Evolutionary conservation across 2,888 invertebrate species (phyloP).

Genomic region (Chromoteleia sp.): DNA sequence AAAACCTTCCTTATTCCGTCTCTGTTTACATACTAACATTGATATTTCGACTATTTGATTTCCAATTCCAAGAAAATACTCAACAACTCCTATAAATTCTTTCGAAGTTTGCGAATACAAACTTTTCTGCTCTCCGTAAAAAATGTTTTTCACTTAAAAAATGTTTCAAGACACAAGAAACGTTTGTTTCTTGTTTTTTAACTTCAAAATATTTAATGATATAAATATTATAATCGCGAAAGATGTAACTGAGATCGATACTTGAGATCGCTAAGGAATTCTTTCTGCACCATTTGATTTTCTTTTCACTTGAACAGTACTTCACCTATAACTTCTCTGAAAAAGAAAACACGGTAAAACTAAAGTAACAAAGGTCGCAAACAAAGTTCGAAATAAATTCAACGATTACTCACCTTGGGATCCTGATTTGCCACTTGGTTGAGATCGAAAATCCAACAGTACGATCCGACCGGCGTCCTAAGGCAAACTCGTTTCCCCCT

Average conservation of each 20-base stretch:
- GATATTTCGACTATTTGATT: constrained; percentile 6
- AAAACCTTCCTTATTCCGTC: not conserved
- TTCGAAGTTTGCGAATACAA: too few relatives aligned
- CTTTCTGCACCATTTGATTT: too few relatives aligned
- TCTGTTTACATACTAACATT: constrained; percentile 8
- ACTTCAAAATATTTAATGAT: too few relatives aligned
- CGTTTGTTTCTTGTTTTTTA: too few relatives aligned
- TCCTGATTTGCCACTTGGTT: constrained; percentile 27
- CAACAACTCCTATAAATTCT: not conserved
- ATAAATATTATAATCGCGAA: too few relatives aligned
- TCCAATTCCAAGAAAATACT: constrained; percentile 1
- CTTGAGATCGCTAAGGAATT: too few relatives aligned
- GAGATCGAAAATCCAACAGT: constrained; percentile 60
- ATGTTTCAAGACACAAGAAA: too few relatives aligned
- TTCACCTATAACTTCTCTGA: too few relatives aligned
- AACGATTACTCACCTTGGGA: constrained; percentile 27
- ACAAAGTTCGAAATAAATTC: constrained; percentile 1
- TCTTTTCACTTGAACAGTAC: too few relatives aligned
- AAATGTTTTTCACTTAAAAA: too few relatives aligned
- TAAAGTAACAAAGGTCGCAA: not conserved
- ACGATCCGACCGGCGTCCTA: constrained; percentile 68
- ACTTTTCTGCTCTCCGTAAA: too few relatives aligned
- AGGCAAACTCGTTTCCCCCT: constrained; percentile 66
- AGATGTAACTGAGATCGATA: too few relatives aligned
- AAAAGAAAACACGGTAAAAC: not conserved